Percentiles rank a stretch among this genome's conserved stretches.
phyloP scores from a whole-genome alignment of 2,888 invertebrate species.

The Arge pagana region DNA sequence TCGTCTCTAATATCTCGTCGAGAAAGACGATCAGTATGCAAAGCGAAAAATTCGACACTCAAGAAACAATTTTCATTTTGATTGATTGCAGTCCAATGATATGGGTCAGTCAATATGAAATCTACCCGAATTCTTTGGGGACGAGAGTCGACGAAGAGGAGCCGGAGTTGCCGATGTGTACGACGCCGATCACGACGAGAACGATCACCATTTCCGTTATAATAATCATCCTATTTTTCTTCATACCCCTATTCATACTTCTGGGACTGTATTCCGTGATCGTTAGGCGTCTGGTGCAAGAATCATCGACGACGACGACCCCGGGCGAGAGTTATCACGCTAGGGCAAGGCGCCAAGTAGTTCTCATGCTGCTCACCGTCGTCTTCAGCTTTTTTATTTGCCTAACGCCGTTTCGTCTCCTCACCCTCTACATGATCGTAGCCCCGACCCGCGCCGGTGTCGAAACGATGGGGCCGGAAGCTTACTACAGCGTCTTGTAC shows the following conservation, averaged over 20 bases:
- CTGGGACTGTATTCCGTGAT: constrained; percentile 82
- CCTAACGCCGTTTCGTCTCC: constrained; percentile 81
- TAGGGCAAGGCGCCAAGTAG: constrained; percentile 80
- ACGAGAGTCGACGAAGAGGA: constrained; percentile 75
- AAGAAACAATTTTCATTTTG: constrained; percentile 46
- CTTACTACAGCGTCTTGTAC: constrained; percentile 81
- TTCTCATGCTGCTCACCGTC: constrained; percentile 84
- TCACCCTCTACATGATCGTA: constrained; percentile 82
- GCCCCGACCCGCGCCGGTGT: constrained; percentile 73
- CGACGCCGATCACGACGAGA: constrained; percentile 75
- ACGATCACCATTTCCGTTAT: constrained; percentile 82
- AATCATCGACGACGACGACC: constrained; percentile 71
- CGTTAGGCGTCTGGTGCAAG: constrained; percentile 78
- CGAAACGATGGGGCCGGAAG: constrained; percentile 72
- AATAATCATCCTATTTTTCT: constrained; percentile 76
- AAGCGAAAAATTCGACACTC: background rate
- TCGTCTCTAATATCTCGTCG: too few species aligned
- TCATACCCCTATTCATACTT: constrained; percentile 78
- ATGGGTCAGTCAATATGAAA: constrained; percentile 51
- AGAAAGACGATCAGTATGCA: too few species aligned
- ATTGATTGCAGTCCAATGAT: constrained; percentile 75
- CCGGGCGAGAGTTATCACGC: constrained; percentile 73
- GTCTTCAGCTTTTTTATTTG: constrained; percentile 88
- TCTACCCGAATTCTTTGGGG: constrained; percentile 36
- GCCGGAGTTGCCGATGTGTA: constrained; percentile 73